Conservation (phyloP, 1,140 invertebrate species). For the Neodiprion lecontei region DNA sequence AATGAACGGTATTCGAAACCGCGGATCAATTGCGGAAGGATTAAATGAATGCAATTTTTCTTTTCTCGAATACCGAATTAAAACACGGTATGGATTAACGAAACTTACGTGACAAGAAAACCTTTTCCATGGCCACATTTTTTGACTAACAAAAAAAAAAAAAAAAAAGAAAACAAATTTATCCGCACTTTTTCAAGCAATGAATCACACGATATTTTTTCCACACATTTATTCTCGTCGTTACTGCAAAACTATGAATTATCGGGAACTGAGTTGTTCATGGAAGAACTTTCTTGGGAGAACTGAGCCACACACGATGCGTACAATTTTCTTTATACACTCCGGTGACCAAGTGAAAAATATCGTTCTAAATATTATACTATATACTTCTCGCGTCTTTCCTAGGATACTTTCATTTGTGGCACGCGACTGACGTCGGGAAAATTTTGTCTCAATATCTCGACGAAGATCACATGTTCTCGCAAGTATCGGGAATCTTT, state of each 20-base stretch:
- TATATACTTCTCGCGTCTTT: slow-evolving; percentile 39
- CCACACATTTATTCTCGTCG: slow-evolving; percentile 45
- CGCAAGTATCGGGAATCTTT: background rate
- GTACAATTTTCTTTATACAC: slow-evolving; percentile 64
- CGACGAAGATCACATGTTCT: background rate
- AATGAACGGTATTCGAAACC: slow-evolving; percentile 30
- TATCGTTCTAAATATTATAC: slow-evolving; percentile 65
- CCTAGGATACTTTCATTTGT: slow-evolving; percentile 60
- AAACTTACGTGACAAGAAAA: slow-evolving; percentile 49
- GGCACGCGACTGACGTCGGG: slow-evolving; percentile 54
- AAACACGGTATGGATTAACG: background rate
- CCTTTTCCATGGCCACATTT: slow-evolving; percentile 40
- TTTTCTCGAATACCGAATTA: background rate
- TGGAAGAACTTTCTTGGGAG: slow-evolving; percentile 47
- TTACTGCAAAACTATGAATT: slow-evolving; percentile 19
- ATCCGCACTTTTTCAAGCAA: slow-evolving; percentile 16
- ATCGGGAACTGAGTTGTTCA: slow-evolving; percentile 23
- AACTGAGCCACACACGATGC: slow-evolving; percentile 61
- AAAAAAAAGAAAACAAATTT: background rate
- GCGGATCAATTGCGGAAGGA: slow-evolving; percentile 11
- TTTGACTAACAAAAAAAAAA: slow-evolving; percentile 10
- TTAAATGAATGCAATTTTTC: slow-evolving; percentile 15
- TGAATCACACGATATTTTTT: slow-evolving; percentile 37
- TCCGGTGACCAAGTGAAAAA: slow-evolving; percentile 63
- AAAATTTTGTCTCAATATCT: slow-evolving; percentile 51